Percentiles rank a stretch among this genome's conserved stretches.
Conservation (phyloP, 2,113 vertebrate species). For the Gasterosteus aculeatus region DNA sequence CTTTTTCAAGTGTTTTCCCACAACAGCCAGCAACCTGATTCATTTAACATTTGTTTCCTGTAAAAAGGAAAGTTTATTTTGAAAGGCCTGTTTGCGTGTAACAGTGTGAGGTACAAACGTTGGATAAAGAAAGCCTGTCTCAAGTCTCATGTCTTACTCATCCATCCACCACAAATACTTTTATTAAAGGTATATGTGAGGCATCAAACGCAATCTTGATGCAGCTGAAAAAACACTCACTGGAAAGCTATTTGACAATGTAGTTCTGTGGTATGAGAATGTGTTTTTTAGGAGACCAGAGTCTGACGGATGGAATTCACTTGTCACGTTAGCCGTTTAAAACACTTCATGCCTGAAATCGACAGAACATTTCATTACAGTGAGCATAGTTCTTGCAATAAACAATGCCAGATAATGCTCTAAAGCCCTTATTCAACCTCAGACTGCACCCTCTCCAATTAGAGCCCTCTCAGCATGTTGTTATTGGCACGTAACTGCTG, state of each 20-base stretch:
- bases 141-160: background rate
- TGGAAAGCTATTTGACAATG: background rate
- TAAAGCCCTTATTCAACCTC: slow-evolving; percentile 73
- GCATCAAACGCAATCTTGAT: background rate
- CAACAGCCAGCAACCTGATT: background rate
- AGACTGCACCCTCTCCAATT: slow-evolving; percentile 74
- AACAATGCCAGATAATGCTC: slow-evolving; percentile 73
- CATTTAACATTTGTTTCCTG: background rate
- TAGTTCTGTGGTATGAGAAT: background rate
- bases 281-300: background rate
- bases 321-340: slow-evolving; percentile 19
- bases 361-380: slow-evolving; percentile 69
- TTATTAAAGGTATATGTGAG: background rate
- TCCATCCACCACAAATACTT: background rate
- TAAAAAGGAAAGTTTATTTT: background rate
- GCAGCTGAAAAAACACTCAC: background rate
- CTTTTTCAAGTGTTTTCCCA: background rate
- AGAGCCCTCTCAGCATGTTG: slow-evolving; percentile 77
- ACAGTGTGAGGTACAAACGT: background rate
- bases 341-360: slow-evolving; percentile 63
- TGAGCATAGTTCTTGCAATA: slow-evolving; percentile 55
- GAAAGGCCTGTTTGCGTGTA: background rate
- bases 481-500: slow-evolving; percentile 81
- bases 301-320: slow-evolving; percentile 24
- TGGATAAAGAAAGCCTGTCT: background rate